phyloP scores from a whole-genome alignment of 1,140 invertebrate species.

The Ceratitis capitata region DNA sequence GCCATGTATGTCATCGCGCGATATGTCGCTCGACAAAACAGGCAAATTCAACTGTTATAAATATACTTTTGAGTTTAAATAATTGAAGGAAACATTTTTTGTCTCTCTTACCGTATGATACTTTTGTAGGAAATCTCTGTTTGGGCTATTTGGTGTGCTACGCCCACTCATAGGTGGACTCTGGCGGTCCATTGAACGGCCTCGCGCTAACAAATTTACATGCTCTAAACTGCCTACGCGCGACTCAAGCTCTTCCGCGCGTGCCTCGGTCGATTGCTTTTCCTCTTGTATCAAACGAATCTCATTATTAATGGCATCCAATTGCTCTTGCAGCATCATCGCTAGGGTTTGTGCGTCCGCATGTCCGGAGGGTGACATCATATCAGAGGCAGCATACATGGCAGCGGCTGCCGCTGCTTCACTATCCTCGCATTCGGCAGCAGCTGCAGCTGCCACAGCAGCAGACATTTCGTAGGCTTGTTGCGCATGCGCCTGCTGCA shows the following conservation, averaged over 20 bases:
- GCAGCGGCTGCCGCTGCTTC: constrained; percentile 79
- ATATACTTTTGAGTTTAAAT: constrained; percentile 38
- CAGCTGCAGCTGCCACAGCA: constrained; percentile 81
- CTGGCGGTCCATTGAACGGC: constrained; percentile 77
- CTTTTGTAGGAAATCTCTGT: constrained; percentile 67
- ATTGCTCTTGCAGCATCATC: constrained; percentile 97
- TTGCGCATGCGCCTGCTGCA: constrained; percentile 95
- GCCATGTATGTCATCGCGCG: constrained; percentile 76
- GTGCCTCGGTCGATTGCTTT: constrained; percentile 96
- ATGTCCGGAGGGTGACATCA: constrained; percentile 80
- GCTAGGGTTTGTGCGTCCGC: constrained; percentile 97
- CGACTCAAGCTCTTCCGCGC: constrained; percentile 97
- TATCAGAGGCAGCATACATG: constrained; percentile 71
- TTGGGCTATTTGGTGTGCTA: constrained; percentile 65
- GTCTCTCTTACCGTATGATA: constrained; percentile 66
- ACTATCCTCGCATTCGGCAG: constrained; percentile 82
- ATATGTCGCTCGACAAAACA: constrained; percentile 70
- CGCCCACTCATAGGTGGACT: constrained; percentile 83
- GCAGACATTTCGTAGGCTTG: constrained; percentile 92
- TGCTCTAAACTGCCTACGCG: constrained; percentile 94
- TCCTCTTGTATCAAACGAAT: constrained; percentile 97
- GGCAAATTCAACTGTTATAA: constrained; percentile 73
- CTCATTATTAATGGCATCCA: constrained; percentile 99
- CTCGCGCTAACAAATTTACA: constrained; percentile 85
- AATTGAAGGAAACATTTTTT: background rate